These are phyloP conservation scores for Cheilosia vulpina DNA, from an alignment of 2,888 invertebrate genomes.

Conservation along the genomic window DNA sequence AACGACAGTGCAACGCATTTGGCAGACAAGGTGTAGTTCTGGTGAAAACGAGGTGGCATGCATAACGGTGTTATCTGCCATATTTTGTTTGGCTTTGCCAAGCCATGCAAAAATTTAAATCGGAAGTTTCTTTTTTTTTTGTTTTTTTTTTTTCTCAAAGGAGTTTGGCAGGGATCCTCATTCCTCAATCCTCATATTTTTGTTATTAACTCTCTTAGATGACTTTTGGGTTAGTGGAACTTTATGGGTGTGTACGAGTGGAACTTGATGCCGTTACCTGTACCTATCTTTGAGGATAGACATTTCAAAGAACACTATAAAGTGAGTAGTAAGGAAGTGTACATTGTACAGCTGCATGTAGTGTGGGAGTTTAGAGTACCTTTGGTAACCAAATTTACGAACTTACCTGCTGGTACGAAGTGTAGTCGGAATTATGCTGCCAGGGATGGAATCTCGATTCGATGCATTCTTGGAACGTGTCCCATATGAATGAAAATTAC, in stretches of 20 bases:
- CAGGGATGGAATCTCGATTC: no score
- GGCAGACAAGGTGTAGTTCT: neutral
- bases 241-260: neutral
- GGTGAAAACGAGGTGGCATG: conserved; percentile 25
- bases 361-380: no score
- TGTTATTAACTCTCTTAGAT: conserved; percentile 21
- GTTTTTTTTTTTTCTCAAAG: neutral
- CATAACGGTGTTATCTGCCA: conserved; percentile 68
- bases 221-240: neutral
- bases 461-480: no score
- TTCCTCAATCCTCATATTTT: conserved; percentile 16
- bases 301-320: neutral
- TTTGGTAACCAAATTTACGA: no score
- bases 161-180: conserved; percentile 24
- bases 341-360: no score
- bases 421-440: no score
- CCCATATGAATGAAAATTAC: no score
- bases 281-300: neutral
- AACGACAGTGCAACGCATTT: conserved; percentile 24
- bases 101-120: conserved; percentile 61
- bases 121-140: neutral
- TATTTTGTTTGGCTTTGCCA: conserved; percentile 67
- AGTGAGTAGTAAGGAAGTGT: neutral
- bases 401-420: no score
- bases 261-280: neutral